Base-by-base conservation (phyloP, 2,797 vertebrate genomes). In the Discoglossus pictus region DNA sequence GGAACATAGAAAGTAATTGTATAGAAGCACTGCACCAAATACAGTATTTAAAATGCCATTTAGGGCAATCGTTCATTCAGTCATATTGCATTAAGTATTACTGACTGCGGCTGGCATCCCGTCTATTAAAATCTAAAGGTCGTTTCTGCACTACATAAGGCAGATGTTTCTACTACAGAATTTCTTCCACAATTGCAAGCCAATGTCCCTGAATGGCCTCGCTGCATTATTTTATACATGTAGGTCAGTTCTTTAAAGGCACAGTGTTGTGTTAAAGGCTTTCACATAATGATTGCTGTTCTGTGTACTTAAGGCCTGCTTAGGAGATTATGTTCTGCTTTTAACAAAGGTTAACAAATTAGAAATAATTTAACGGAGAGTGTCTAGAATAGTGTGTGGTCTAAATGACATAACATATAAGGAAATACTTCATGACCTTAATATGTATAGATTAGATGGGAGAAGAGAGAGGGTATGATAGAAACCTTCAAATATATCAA, bases 241-340 rank as follows among this genome's bases (percentile, higher is more conserved):
- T 74, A 73, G 80, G 76, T 83, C 80, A 79, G 18, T 68, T 50
- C 62, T 74, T 79, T 82, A 81, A 78, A 79, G 76, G 1, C 68
- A 44, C 72, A 72, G 51, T 61, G 31, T 38, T 50, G 15, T 39
- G 16, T 5, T 16, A 38, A 48, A 46, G 46, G 39, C 43, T 54
- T 18, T 43, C 47, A 40, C 52, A 61, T 75, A 4, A 61, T 72
- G 8, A 53, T 61, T 15, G 52, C 68, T 43, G 18, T 25, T 65
- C 73, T 65, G 44, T 18, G 38, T 13, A 31, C 39, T 13, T 9
- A 40, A 18, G 24, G 21, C 64, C 74, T 71, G 20, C 38, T 64
- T 50, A 63, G 43, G 72, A 66, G 61, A 59, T 59, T n/a, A n/a
- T n/a, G n/a, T n/a, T n/a, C n/a, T n/a, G n/a, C n/a, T n/a, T n/a